Evolutionary conservation across 2,797 vertebrate species (phyloP).

Genomic region (Babyrousa celebensis): DNA sequence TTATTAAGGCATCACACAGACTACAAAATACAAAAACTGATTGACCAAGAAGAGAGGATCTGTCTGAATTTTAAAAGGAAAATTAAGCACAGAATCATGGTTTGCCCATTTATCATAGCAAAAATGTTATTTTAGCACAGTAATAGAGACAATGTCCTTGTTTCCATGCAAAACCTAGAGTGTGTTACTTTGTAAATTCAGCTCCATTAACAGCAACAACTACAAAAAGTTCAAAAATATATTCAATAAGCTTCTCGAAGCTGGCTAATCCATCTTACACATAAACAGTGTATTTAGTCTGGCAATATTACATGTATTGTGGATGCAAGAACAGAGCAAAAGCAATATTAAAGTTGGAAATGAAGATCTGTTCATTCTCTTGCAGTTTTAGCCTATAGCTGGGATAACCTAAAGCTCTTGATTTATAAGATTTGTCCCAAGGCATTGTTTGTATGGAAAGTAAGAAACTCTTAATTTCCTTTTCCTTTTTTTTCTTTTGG

Average conservation of each 20-base stretch:
- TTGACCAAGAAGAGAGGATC: conserved; percentile 16
- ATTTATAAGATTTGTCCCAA: neutral
- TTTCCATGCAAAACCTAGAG: conserved; percentile 38
- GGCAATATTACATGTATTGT: neutral
- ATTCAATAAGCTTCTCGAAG: conserved; percentile 40
- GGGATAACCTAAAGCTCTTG: neutral
- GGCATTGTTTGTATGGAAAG: neutral
- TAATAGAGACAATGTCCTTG: conserved; percentile 29
- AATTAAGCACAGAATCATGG: conserved; percentile 44
- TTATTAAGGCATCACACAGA: neutral
- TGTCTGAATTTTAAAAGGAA: conserved; percentile 73
- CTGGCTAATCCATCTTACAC: neutral
- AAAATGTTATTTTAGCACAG: conserved; percentile 61
- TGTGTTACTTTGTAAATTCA: conserved; percentile 53
- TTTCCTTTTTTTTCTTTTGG: neutral
- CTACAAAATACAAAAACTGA: conserved; percentile 35
- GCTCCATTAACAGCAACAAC: neutral
- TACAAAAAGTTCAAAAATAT: neutral
- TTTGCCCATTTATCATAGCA: conserved; percentile 56
- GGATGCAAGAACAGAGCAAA: neutral
- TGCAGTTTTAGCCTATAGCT: neutral
- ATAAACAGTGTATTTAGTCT: neutral
- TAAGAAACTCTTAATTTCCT: neutral
- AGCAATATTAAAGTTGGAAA: conserved; percentile 47
- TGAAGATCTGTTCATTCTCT: neutral